phyloP scores from a whole-genome alignment of 2,113 vertebrate genomes.

The Acrocephalus arundinaceus region DNA sequence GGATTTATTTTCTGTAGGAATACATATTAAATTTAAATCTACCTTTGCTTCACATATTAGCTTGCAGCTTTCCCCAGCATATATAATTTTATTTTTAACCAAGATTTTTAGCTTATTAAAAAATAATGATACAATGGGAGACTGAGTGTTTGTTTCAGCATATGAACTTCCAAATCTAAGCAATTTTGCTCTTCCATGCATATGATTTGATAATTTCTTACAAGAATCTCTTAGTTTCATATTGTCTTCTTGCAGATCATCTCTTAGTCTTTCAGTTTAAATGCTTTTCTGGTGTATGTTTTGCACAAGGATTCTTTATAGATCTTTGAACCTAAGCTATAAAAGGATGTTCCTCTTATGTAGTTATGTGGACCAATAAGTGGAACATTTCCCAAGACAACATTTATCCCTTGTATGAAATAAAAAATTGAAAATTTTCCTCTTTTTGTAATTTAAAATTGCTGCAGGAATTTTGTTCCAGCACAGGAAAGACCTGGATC shows the following conservation, averaged over 20 bases:
- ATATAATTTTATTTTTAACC: background rate
- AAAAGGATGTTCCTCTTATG: background rate
- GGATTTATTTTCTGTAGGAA: conserved; percentile 79
- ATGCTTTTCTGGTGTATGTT: background rate
- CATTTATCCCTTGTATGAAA: background rate
- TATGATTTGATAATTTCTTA: background rate
- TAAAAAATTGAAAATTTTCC: background rate
- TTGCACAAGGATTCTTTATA: background rate
- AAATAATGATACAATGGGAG: background rate
- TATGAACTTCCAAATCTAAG: background rate
- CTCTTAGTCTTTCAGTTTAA: background rate
- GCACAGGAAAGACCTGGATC: background rate
- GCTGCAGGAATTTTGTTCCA: background rate
- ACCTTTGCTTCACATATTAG: background rate
- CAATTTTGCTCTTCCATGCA: background rate
- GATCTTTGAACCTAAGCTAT: background rate
- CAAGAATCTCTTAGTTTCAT: background rate
- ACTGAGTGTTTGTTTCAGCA: background rate
- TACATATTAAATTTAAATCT: conserved; percentile 76
- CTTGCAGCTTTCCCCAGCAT: background rate
- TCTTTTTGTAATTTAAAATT: background rate
- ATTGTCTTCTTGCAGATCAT: background rate
- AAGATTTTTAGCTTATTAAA: background rate
- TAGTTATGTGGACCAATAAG: background rate
- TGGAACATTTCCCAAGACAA: background rate